These are phyloP conservation scores for Thalassophryne amazonica DNA, from an alignment of 2,797 vertebrate genomes.

Conservation along the genomic window DNA sequence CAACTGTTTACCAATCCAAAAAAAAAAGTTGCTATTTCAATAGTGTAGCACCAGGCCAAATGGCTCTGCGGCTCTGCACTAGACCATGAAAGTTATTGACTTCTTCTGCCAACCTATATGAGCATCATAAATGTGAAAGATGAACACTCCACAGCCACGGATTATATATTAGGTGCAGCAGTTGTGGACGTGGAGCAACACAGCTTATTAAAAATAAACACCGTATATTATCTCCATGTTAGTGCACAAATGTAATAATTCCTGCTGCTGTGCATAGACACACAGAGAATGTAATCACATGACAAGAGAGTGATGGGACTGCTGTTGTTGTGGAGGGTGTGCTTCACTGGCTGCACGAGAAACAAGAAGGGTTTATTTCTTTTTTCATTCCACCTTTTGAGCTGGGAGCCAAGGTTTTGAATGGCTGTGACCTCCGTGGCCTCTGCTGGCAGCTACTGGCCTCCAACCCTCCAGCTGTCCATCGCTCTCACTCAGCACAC, in stretches of 20 bases:
- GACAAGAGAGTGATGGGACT: constrained; percentile 46
- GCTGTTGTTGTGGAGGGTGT: constrained; percentile 61
- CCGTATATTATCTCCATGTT: constrained; percentile 58
- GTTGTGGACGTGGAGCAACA: constrained; percentile 48
- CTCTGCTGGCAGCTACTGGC: constrained; percentile 55
- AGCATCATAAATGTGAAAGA: constrained; percentile 75
- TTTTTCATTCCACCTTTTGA: constrained; percentile 77
- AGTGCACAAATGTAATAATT: constrained; percentile 63
- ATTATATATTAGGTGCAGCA: constrained; percentile 54
- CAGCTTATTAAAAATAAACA: constrained; percentile 74
- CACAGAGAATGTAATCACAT: constrained; percentile 49
- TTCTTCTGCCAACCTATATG: constrained; percentile 67
- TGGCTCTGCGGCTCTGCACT: constrained; percentile 56
- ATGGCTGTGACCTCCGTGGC: constrained; percentile 73
- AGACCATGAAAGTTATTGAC: constrained; percentile 74
- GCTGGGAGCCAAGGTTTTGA: constrained; percentile 67
- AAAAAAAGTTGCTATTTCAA: constrained; percentile 77
- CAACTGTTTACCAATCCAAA: constrained; percentile 77
- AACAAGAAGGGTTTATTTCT: constrained; percentile 80
- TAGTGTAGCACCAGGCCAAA: constrained; percentile 51
- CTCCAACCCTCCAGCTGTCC: constrained; percentile 66
- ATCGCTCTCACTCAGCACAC: constrained; percentile 51
- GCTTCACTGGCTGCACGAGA: constrained; percentile 47
- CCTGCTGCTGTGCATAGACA: constrained; percentile 56
- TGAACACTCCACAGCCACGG: constrained; percentile 59